Percentiles rank a stretch among this genome's conserved stretches.
phyloP scores from a whole-genome alignment of 2,888 invertebrate species.

The Hyles lineata region DNA sequence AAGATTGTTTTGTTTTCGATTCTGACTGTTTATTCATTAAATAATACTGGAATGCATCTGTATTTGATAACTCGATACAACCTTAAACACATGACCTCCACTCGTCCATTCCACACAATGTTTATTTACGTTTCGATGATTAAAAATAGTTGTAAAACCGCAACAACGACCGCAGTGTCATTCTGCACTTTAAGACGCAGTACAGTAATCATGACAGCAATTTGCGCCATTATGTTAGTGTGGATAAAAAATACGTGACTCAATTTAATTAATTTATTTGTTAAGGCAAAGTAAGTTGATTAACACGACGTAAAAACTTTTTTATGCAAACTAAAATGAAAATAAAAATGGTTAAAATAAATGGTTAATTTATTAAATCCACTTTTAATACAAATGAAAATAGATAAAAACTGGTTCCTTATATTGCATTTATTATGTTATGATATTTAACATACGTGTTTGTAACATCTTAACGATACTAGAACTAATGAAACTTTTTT shows the following conservation, averaged over 20 bases:
- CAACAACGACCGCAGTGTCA: background rate
- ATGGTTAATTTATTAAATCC: too few relatives aligned
- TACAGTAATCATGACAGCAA: background rate
- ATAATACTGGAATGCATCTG: background rate
- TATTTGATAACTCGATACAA: background rate
- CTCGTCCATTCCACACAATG: background rate
- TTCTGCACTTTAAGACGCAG: background rate
- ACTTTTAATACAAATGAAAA: too few relatives aligned
- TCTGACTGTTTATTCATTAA: background rate
- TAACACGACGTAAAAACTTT: background rate
- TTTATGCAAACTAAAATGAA: background rate
- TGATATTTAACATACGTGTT: too few relatives aligned
- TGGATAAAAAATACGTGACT: background rate
- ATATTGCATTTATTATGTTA: too few relatives aligned
- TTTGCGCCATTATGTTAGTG: background rate
- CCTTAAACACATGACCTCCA: slow-evolving; percentile 1
- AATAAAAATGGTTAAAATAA: background rate
- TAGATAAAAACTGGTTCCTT: too few relatives aligned
- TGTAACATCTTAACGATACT: background rate
- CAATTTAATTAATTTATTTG: background rate
- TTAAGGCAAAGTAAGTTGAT: too few relatives aligned
- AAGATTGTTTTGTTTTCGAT: background rate
- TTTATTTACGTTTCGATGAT: slow-evolving; percentile 19
- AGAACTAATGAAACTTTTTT: background rate
- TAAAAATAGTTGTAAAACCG: slow-evolving; percentile 15